These are phyloP conservation scores for Aphelinus certus DNA, from an alignment of 1,140 invertebrate genomes.

Conservation along the genomic window DNA sequence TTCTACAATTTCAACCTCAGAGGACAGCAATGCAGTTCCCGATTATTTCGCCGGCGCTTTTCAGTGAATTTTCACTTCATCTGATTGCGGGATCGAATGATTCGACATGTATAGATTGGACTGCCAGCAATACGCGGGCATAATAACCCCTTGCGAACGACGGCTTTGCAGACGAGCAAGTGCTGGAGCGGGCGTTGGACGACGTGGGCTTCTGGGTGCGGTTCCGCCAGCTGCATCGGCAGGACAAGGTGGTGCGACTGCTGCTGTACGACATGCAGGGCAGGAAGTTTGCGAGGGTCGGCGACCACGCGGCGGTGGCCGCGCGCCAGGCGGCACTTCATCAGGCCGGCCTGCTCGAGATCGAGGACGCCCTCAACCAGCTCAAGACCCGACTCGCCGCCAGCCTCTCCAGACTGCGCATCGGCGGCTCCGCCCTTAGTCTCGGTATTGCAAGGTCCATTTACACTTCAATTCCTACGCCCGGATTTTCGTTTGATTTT, in stretches of 20 bases:
- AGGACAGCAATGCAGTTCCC: too few relatives aligned
- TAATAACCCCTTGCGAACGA: too few relatives aligned
- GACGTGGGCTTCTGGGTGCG: conserved; percentile 72
- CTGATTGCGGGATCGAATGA: too few relatives aligned
- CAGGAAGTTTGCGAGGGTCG: conserved; percentile 65
- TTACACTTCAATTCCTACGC: too few relatives aligned
- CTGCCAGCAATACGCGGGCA: too few relatives aligned
- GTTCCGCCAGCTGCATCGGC: conserved; percentile 61
- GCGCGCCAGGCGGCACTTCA: conserved; percentile 60
- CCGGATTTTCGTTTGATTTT: too few relatives aligned
- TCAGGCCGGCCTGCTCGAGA: conserved; percentile 61
- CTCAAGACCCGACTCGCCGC: conserved; percentile 75
- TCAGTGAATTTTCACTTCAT: too few relatives aligned
- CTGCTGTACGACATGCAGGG: conserved; percentile 73
- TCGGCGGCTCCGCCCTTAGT: conserved; percentile 71
- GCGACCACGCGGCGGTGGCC: conserved; percentile 54
- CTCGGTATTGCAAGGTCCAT: conserved; percentile 47
- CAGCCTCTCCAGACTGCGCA: conserved; percentile 74
- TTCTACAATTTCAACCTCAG: too few relatives aligned
- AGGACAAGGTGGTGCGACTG: conserved; percentile 68
- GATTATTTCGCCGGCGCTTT: too few relatives aligned
- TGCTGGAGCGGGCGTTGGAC: conserved; percentile 73
- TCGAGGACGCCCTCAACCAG: conserved; percentile 72
- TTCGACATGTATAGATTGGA: too few relatives aligned
- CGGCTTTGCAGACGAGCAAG: conserved; percentile 70